A percentile compares a stretch with the other conserved stretches of the same genome.
Conservation (phyloP, 2,113 vertebrate genomes). For the Nesogale talazaci region DNA sequence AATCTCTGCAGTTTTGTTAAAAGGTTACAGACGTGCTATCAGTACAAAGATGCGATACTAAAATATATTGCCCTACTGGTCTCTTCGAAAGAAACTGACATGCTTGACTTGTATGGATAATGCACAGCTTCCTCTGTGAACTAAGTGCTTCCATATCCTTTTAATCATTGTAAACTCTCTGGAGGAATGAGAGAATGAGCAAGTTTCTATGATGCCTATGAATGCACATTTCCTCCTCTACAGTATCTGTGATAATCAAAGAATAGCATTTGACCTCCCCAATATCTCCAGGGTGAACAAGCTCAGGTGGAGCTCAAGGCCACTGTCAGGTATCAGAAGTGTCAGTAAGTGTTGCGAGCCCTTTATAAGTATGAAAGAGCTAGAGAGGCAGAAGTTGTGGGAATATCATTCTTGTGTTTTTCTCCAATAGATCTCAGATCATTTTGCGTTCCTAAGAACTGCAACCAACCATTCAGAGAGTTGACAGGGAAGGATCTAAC, state of each 20-base stretch:
- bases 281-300: neutral
- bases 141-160: neutral
- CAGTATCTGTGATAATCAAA: neutral
- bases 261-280: neutral
- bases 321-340: neutral
- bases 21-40: neutral
- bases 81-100: neutral
- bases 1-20: neutral
- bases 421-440: neutral
- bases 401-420: neutral
- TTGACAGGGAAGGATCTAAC: neutral
- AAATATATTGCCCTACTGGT: neutral
- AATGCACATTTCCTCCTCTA: constrained; percentile 18
- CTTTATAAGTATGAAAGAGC: neutral
- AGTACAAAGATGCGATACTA: neutral
- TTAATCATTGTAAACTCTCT: neutral
- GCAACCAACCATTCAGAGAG: neutral
- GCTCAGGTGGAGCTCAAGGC: neutral
- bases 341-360: neutral
- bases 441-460: constrained; percentile 27
- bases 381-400: neutral
- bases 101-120: neutral
- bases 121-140: neutral
- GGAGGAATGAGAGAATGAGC: neutral
- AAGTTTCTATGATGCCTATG: neutral